Evolutionary conservation across 2,797 vertebrate species (phyloP).

Genomic region (Mormyrops attenuatus): DNA sequence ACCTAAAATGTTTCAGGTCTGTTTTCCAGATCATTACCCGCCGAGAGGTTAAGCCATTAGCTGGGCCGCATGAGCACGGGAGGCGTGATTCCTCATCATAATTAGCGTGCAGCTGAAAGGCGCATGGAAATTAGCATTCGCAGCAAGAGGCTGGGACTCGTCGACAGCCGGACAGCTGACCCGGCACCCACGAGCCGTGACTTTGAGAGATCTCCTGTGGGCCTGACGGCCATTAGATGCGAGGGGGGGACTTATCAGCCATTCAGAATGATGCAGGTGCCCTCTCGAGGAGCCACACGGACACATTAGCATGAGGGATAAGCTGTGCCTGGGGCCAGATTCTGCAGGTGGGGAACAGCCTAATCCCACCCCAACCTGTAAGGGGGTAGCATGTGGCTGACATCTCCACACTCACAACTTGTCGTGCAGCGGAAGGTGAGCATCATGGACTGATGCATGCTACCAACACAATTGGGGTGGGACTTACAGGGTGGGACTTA

Average conservation of each 20-base stretch:
- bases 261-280: neutral
- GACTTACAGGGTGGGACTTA: neutral
- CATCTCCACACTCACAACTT: neutral
- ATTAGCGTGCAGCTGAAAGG: constrained; percentile 22
- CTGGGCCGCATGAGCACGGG: neutral
- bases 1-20: constrained; percentile 4
- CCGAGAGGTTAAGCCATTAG: constrained; percentile 22
- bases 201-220: constrained; percentile 15
- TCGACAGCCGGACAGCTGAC: constrained; percentile 10
- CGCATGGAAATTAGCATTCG: constrained; percentile 19
- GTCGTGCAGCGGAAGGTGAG: neutral
- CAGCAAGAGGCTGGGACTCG: constrained; percentile 8
- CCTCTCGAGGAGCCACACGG: neutral
- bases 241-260: neutral
- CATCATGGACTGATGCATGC: neutral
- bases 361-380: neutral
- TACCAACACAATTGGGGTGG: neutral
- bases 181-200: constrained; percentile 8
- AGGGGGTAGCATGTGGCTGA: neutral
- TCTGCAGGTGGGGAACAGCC: neutral
- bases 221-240: constrained; percentile 7
- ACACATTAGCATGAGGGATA: constrained; percentile 13
- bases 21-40: constrained; percentile 26
- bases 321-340: neutral
- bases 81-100: constrained; percentile 15